phyloP scores from a whole-genome alignment of 2,797 vertebrate genomes.

The Spheniscus humboldti region DNA sequence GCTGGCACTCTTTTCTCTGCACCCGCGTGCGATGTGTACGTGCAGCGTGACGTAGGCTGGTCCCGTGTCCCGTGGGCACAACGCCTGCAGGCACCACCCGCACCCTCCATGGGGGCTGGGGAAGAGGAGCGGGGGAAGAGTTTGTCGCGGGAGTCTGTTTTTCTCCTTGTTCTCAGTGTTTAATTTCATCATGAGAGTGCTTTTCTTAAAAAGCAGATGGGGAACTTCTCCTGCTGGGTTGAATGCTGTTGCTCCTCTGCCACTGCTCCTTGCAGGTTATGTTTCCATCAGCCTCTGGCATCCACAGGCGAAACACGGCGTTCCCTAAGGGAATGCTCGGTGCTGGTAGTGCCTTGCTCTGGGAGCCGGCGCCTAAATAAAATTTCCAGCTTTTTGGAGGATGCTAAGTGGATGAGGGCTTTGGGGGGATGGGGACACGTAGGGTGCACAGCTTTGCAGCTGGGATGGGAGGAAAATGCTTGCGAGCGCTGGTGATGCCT shows the following conservation, averaged over 20 bases:
- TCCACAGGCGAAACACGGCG: fast-evolving
- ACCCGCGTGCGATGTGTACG: neutral
- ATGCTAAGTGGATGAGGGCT: neutral
- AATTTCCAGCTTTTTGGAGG: neutral
- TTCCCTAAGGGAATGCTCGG: neutral
- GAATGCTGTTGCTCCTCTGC: neutral
- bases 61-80: fast-evolving
- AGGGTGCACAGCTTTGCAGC: neutral
- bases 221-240: neutral
- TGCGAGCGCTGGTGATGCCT: neutral
- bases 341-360: neutral
- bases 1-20: neutral
- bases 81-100: neutral
- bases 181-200: neutral
- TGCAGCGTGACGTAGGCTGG: neutral
- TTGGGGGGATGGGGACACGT: fast-evolving
- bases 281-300: neutral
- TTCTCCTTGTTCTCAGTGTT: neutral
- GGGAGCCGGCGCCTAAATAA: neutral
- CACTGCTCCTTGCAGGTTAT: neutral
- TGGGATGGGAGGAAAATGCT: neutral
- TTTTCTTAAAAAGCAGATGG: neutral
- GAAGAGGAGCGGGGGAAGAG: neutral
- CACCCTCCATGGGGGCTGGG: fast-evolving
- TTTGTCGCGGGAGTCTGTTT: neutral